These are phyloP conservation scores for Astreopora myriophthalma DNA, from an alignment of 64 coral and sea anemone species.

Conservation along the genomic window DNA sequence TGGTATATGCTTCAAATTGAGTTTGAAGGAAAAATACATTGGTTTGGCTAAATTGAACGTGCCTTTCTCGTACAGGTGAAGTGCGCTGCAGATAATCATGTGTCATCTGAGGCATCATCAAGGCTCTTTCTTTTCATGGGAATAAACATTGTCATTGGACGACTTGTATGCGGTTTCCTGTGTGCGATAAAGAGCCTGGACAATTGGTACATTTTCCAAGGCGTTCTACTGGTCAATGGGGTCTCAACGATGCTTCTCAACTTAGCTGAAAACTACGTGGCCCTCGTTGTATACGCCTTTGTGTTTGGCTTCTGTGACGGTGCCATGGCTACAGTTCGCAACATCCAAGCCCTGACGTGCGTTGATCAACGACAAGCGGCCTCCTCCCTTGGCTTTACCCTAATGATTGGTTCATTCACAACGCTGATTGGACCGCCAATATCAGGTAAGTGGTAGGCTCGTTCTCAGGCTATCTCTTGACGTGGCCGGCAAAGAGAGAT, in stretches of 20 bases:
- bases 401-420: not conserved
- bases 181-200: not conserved
- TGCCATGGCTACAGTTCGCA: not conserved
- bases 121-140: conserved; percentile 21
- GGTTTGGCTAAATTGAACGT: not conserved
- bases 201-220: conserved; percentile 16
- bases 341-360: not conserved
- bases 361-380: not conserved
- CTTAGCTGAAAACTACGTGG: not conserved
- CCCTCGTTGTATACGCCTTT: not conserved
- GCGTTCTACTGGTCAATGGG: not conserved
- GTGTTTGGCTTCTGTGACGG: conserved; percentile 18
- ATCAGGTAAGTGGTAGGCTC: not conserved
- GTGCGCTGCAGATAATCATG: not conserved
- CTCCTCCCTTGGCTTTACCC: not conserved
- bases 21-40: too few species aligned
- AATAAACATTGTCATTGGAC: conserved; percentile 16
- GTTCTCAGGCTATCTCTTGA: not conserved
- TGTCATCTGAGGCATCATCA: not conserved
- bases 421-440: conserved; percentile 9
- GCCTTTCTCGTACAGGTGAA: not conserved
- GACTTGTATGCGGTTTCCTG: conserved; percentile 1
- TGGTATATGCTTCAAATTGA: too few species aligned
- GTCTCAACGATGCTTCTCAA: not conserved
- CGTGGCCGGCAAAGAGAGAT: not conserved